These are phyloP conservation scores for Vanessa atalanta DNA, from an alignment of 1,140 invertebrate genomes.

Conservation along the genomic window DNA sequence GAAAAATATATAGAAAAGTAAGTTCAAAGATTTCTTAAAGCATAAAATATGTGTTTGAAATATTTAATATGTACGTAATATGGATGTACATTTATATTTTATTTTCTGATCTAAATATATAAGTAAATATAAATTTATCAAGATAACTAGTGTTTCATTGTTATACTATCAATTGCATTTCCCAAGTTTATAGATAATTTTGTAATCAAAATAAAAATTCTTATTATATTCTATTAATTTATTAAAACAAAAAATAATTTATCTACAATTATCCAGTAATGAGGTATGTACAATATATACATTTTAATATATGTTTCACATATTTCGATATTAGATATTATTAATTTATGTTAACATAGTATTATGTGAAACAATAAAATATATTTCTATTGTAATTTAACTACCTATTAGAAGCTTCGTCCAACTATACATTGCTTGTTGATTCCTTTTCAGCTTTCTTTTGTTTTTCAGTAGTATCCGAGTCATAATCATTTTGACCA, in stretches of 20 bases:
- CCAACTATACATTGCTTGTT: slow-evolving; percentile 17
- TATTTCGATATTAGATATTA: neutral
- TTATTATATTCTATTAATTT: slow-evolving; percentile 10
- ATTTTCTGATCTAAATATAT: slow-evolving; percentile 15
- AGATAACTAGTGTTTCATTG: neutral
- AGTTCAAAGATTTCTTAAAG: slow-evolving; percentile 4
- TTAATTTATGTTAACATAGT: neutral
- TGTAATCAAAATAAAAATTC: neutral
- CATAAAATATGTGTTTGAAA: neutral
- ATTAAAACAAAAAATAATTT: slow-evolving; percentile 31
- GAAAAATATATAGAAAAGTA: neutral
- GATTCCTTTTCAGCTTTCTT: slow-evolving; percentile 15
- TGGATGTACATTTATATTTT: slow-evolving; percentile 19
- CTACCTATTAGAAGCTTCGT: slow-evolving; percentile 14
- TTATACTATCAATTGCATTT: too few species aligned
- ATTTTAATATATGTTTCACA: slow-evolving; percentile 20
- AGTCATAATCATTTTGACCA: slow-evolving; percentile 59
- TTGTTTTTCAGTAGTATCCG: slow-evolving; percentile 32
- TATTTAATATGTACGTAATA: slow-evolving; percentile 4
- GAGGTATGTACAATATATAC: slow-evolving; percentile 45
- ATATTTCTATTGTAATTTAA: neutral
- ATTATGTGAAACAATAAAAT: neutral
- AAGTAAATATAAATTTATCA: neutral
- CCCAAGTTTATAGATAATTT: too few species aligned
- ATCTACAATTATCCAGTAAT: slow-evolving; percentile 28